Evolutionary conservation across 2,888 invertebrate species (phyloP).

Genomic region (Formica aserva): DNA sequence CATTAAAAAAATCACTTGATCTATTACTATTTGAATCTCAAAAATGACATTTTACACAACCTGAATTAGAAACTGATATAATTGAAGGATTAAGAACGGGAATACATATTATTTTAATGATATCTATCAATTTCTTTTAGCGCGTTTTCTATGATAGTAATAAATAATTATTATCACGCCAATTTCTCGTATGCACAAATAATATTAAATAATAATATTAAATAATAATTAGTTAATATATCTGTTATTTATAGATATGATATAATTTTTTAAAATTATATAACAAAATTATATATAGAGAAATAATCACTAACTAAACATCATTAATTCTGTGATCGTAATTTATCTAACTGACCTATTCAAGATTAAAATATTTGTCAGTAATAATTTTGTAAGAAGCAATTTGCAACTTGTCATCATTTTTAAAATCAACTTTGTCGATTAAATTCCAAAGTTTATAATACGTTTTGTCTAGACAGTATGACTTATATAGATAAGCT

Average conservation of each 20-base stretch:
- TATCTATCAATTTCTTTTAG: neutral
- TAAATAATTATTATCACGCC: neutral
- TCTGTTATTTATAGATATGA: neutral
- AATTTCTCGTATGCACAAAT: neutral
- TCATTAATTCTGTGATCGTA: neutral
- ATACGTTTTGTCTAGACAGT: neutral
- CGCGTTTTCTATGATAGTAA: neutral
- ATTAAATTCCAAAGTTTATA: constrained; percentile 27
- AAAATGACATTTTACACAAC: neutral
- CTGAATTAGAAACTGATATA: neutral
- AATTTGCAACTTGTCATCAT: neutral
- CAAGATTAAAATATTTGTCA: constrained; percentile 26
- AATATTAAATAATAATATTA: neutral
- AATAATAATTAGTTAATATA: neutral
- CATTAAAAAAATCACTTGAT: neutral
- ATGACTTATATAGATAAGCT: constrained; percentile 28
- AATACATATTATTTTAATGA: constrained; percentile 8
- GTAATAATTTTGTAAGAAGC: neutral
- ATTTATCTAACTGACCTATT: neutral
- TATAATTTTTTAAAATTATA: neutral
- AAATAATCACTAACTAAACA: neutral
- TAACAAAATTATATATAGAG: neutral
- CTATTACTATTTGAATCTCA: neutral
- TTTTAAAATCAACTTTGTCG: neutral
- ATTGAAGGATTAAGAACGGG: neutral